Conservation (phyloP, 1,140 invertebrate genomes). For the Macrobrachium nipponense region DNA sequence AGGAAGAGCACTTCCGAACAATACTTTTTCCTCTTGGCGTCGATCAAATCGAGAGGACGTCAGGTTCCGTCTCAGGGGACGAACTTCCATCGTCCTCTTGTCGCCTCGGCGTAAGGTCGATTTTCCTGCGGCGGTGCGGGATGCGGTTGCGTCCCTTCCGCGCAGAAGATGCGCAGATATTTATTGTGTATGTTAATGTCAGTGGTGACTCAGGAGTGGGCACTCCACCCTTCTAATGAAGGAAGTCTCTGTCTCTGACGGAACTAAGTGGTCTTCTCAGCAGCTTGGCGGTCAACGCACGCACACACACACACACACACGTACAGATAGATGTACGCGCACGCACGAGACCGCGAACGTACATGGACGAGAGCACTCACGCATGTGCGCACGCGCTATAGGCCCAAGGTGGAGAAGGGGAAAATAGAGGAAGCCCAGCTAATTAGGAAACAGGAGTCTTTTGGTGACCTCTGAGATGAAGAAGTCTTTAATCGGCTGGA, state of each 20-base stretch:
- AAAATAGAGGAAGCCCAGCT: background rate
- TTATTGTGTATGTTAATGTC: conserved; percentile 54
- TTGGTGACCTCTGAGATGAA: background rate
- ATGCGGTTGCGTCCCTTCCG: conserved; percentile 7
- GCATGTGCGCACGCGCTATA: background rate
- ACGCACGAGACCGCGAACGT: background rate
- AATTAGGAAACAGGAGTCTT: background rate
- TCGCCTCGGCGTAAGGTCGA: background rate
- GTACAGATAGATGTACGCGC: no score
- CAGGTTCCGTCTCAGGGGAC: background rate
- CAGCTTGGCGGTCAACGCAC: conserved; percentile 51
- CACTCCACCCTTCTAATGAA: conserved; percentile 61
- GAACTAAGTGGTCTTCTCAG: conserved; percentile 51
- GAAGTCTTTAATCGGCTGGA: background rate
- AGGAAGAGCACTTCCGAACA: conserved; percentile 41
- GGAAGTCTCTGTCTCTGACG: conserved; percentile 57
- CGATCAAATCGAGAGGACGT: background rate
- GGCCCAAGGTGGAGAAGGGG: background rate
- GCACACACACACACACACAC: conserved; percentile 32
- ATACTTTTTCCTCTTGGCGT: conserved; percentile 32
- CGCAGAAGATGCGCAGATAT: conserved; percentile 49
- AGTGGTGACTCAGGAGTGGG: conserved; percentile 53
- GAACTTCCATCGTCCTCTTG: background rate
- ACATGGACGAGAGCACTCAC: conserved; percentile 21
- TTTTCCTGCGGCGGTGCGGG: background rate